Evolutionary conservation across 2,113 vertebrate genomes (phyloP).

Genomic region (Lampris megalopsis): DNA sequence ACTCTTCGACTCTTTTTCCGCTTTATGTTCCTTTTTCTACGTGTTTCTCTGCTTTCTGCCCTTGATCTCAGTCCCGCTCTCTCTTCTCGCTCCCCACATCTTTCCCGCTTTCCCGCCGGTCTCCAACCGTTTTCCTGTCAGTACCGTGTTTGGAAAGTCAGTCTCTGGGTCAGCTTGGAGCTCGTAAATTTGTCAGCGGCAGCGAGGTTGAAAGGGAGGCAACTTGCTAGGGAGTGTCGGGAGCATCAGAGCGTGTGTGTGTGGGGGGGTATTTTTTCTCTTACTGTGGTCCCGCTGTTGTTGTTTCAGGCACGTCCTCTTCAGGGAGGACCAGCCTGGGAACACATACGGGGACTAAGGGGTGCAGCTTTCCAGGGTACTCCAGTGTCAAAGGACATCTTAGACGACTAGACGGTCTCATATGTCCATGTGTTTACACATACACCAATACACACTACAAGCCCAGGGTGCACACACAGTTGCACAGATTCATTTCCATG

Average conservation of each 20-base stretch:
- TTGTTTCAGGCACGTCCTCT: constrained; percentile 90
- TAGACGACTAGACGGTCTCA: constrained; percentile 7
- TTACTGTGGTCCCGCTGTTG: constrained; percentile 71
- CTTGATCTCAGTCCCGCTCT: constrained; percentile 34
- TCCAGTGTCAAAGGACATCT: constrained; percentile 33
- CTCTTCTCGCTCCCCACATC: constrained; percentile 17
- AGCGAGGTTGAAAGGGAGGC: constrained; percentile 83
- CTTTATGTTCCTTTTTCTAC: too few relatives aligned
- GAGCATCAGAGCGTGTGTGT: constrained; percentile 36
- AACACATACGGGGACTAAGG: constrained; percentile 33
- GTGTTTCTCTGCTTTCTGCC: constrained; percentile 12
- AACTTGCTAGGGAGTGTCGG: constrained; percentile 65
- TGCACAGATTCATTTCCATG: too few relatives aligned
- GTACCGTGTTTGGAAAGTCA: constrained; percentile 75
- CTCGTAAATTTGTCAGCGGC: constrained; percentile 85
- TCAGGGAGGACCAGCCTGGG: constrained; percentile 50
- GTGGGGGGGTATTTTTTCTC: constrained; percentile 82
- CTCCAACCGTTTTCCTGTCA: constrained; percentile 68
- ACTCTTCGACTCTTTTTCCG: neutral
- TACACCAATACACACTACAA: too few relatives aligned
- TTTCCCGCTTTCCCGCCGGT: constrained; percentile 47
- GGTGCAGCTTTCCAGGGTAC: constrained; percentile 16
- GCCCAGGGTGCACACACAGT: neutral
- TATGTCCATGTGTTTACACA: neutral
- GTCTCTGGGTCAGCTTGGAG: constrained; percentile 55